Percentiles rank a stretch among this genome's conserved stretches.
Conservation (phyloP, 2,113 vertebrate species). For the Pterophyllum scalare region DNA sequence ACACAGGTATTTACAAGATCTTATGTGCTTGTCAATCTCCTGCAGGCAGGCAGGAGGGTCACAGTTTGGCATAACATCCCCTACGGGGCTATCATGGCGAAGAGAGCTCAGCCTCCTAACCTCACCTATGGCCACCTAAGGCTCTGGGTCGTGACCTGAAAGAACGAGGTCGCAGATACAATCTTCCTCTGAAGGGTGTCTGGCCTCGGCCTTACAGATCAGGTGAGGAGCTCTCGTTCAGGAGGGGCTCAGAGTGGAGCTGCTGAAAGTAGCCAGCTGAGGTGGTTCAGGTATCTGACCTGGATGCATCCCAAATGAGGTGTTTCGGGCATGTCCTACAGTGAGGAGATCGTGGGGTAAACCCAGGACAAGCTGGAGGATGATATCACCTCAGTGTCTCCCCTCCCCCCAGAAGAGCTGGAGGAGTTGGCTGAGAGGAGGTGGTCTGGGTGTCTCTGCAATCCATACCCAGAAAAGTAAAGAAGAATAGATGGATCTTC, state of each 20-base stretch:
- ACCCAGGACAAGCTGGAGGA: not conserved
- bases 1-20: not conserved
- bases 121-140: no score
- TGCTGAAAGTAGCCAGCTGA: not conserved
- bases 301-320: not conserved
- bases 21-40: no score
- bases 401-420: not conserved
- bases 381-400: not conserved
- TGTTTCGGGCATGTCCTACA: not conserved
- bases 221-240: not conserved
- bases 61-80: no score
- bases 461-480: no score
- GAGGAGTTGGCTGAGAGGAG: not conserved
- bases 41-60: no score
- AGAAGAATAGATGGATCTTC: no score
- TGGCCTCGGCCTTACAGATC: not conserved
- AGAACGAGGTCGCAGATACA: not conserved
- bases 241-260: not conserved
- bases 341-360: not conserved
- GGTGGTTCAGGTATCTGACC: not conserved
- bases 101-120: not conserved
- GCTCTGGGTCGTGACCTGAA: not conserved
- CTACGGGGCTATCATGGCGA: no score
- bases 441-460: no score
- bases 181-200: not conserved